Evolutionary conservation across 2,113 vertebrate genomes (phyloP).

Genomic region (Cathartes aura): DNA sequence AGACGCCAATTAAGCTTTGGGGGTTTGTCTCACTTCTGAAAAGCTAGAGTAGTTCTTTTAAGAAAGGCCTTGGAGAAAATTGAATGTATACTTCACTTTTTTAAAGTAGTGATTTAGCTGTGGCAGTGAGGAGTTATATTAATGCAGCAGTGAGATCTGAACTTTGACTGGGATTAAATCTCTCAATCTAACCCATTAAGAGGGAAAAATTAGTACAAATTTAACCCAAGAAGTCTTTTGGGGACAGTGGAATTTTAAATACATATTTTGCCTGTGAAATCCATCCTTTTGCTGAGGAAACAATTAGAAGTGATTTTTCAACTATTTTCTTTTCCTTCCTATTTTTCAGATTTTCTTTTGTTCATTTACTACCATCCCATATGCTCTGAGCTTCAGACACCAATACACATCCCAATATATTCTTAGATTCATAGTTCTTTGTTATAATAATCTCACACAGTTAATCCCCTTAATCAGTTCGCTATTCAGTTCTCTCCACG

Average conservation of each 20-base stretch:
- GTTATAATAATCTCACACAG: not conserved
- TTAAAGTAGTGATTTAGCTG: not conserved
- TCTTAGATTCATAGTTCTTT: not conserved
- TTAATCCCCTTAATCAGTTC: constrained; percentile 4
- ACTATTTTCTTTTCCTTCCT: not conserved
- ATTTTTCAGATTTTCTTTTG: not conserved
- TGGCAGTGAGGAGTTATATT: not conserved
- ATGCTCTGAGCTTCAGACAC: not conserved
- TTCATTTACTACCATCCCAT: not conserved
- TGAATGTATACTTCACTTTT: not conserved
- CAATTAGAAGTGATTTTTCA: not conserved
- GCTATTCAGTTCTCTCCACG: not conserved
- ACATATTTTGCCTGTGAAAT: not conserved
- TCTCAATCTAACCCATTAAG: not conserved
- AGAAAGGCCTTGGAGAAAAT: not conserved
- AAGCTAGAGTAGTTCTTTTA: not conserved
- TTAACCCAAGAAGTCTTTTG: not conserved
- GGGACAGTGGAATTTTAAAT: not conserved
- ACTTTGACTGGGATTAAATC: not conserved
- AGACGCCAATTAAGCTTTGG: constrained; percentile 14
- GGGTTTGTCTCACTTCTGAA: not conserved
- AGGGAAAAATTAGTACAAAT: not conserved
- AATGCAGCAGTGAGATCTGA: not conserved
- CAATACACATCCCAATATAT: not conserved
- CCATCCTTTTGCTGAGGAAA: not conserved